Evolutionary conservation across 2,888 invertebrate species (phyloP).

Genomic region (Campopleginae sp.): DNA sequence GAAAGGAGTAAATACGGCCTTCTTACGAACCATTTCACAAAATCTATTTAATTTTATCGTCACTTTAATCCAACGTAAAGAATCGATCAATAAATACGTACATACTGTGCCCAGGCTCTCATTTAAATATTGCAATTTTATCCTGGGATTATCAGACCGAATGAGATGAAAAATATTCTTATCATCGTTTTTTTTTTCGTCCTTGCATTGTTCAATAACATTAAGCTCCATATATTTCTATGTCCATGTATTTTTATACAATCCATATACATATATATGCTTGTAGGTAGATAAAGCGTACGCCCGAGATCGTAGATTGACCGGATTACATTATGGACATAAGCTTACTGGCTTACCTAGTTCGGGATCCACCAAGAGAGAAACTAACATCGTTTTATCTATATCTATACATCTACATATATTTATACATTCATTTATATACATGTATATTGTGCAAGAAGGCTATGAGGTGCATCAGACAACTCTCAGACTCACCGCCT

Average conservation of each 20-base stretch:
- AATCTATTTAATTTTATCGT: slow-evolving; percentile 26
- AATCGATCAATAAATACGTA: slow-evolving; percentile 16
- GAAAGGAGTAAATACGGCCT: neutral
- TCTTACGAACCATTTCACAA: slow-evolving; percentile 8
- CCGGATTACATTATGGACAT: slow-evolving; percentile 67
- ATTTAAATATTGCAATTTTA: slow-evolving; percentile 23
- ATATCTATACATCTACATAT: slow-evolving; percentile 10
- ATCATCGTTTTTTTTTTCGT: slow-evolving; percentile 3
- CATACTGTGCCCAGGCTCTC: neutral
- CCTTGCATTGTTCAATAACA: slow-evolving; percentile 42
- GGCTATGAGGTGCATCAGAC: slow-evolving; percentile 47
- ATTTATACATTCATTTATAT: neutral
- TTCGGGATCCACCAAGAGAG: slow-evolving; percentile 57
- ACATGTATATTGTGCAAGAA: slow-evolving; percentile 11
- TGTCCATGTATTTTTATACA: neutral
- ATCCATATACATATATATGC: neutral
- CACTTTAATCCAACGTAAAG: neutral
- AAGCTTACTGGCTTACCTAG: slow-evolving; percentile 64
- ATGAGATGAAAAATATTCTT: slow-evolving; percentile 43
- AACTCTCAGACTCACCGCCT: slow-evolving; percentile 40
- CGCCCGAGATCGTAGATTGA: slow-evolving; percentile 66
- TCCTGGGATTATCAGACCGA: slow-evolving; percentile 21
- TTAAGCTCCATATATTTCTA: slow-evolving; percentile 25
- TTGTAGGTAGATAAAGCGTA: slow-evolving; percentile 43
- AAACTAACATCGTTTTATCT: slow-evolving; percentile 41